These are phyloP conservation scores for Lasioglossum figueresi DNA, from an alignment of 2,888 invertebrate genomes.

Conservation along the genomic window DNA sequence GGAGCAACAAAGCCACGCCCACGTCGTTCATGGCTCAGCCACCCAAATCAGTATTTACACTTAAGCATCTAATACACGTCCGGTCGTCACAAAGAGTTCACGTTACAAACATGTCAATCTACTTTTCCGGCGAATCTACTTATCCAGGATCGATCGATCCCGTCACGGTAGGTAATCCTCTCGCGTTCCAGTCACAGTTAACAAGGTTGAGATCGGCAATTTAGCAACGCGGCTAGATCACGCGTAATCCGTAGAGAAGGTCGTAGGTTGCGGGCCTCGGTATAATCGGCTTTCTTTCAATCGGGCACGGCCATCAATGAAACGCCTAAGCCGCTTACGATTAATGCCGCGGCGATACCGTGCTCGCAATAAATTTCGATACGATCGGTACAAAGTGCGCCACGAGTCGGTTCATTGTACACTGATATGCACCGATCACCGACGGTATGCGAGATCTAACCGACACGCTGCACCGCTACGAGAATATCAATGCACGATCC, in stretches of 20 bases:
- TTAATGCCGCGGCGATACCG: conserved; percentile 48
- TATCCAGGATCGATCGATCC: neutral
- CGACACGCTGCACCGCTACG: neutral
- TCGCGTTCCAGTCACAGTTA: neutral
- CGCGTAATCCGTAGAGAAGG: conserved; percentile 41
- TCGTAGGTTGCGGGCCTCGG: conserved; percentile 41
- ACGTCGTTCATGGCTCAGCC: neutral
- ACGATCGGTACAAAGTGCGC: conserved; percentile 51
- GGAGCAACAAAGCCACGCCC: neutral
- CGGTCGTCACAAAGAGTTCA: neutral
- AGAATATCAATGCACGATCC: neutral
- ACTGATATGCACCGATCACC: conserved; percentile 9
- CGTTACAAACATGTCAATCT: neutral
- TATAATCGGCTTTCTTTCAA: conserved; percentile 58
- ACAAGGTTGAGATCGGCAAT: conserved; percentile 38
- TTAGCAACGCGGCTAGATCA: conserved; percentile 29
- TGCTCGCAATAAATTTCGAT: conserved; percentile 56
- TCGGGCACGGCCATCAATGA: conserved; percentile 49
- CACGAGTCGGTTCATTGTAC: conserved; percentile 7
- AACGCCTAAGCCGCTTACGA: conserved; percentile 51
- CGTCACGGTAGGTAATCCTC: neutral
- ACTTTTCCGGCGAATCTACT: conserved; percentile 17
- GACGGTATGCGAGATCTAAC: conserved; percentile 14
- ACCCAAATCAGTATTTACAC: neutral
- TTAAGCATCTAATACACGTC: neutral